Base-by-base conservation (phyloP, 2,888 invertebrate species). In the Asteroscopus sphinx region DNA sequence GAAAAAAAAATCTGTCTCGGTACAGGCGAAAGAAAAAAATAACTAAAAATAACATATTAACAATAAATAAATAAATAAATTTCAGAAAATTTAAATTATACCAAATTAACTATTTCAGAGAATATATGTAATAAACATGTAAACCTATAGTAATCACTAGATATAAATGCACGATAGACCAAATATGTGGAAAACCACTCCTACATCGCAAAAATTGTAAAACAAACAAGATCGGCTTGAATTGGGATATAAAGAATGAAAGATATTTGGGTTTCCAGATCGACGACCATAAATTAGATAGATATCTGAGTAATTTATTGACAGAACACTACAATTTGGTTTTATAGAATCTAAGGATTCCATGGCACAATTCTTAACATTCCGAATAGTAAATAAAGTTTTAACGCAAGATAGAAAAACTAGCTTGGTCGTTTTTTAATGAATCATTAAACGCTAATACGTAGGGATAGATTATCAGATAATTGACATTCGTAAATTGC, bases 361-460 rank as follows among this genome's bases (percentile, higher is more conserved):
- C 6, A 41, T 36, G 33, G 11, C 30, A 28, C 49, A 45, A 69
- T 68, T 48, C 44, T 15, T 48, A 17, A 9, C 48, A 49, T 55
- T 21, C 7, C 11, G 32, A 42, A 39, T n/a, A 28, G 12, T 25
- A 57, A 11, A 44, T 25, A 44, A 44, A 39, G 39, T 11, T 26
- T 33, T 36, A 41, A 25, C 17, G 41, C 45, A 21, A 21, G 3
- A 21, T 21, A 21, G 17, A 21, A 4, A 26, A 16, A 15, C 21
- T 36, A n/a, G n/a, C n/a, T n/a, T n/a, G 3, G 28, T 41, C 6
- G 26, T 51, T 36, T 56, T 45, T 40, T 52, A 65, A 26, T 59
- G 17, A 59, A 35, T 67, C 67, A 39, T 25, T 28, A 47, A 21
- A 4, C 21, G 21, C n/a, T n/a, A n/a, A n/a, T n/a, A n/a, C n/a